phyloP scores from a whole-genome alignment of 2,888 invertebrate species.

The Hypolimnas misippus region DNA sequence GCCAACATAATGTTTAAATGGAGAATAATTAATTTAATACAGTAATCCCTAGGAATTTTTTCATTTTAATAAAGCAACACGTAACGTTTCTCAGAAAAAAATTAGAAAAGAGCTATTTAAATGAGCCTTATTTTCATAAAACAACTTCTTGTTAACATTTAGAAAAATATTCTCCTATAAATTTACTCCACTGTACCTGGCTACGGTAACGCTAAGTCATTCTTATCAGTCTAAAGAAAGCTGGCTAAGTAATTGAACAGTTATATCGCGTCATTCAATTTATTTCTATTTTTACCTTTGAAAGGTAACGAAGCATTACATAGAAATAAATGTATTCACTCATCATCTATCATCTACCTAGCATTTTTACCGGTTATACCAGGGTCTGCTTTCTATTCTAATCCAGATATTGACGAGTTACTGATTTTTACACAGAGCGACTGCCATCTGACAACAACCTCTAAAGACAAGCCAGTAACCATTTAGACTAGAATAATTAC shows the following conservation, averaged over 20 bases:
- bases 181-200: slow-evolving; percentile 5
- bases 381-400: no score
- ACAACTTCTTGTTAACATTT: background rate
- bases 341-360: no score
- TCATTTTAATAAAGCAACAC: background rate
- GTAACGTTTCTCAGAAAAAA: background rate
- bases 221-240: slow-evolving; percentile 20
- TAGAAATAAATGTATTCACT: no score
- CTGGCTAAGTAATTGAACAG: slow-evolving; percentile 25
- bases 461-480: no score
- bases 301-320: no score
- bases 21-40: no score
- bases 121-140: background rate
- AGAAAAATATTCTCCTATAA: slow-evolving; percentile 1
- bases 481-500: no score
- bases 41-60: background rate
- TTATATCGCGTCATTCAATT: slow-evolving; percentile 23
- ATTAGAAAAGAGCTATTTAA: background rate
- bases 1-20: no score
- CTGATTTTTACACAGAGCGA: no score
- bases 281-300: slow-evolving; percentile 15
- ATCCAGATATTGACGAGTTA: no score
- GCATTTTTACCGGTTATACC: no score
- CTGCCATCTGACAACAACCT: no score
- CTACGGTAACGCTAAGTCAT: slow-evolving; percentile 22